These are phyloP conservation scores for Halichoerus grypus DNA, from an alignment of 2,113 vertebrate genomes.

Conservation along the genomic window DNA sequence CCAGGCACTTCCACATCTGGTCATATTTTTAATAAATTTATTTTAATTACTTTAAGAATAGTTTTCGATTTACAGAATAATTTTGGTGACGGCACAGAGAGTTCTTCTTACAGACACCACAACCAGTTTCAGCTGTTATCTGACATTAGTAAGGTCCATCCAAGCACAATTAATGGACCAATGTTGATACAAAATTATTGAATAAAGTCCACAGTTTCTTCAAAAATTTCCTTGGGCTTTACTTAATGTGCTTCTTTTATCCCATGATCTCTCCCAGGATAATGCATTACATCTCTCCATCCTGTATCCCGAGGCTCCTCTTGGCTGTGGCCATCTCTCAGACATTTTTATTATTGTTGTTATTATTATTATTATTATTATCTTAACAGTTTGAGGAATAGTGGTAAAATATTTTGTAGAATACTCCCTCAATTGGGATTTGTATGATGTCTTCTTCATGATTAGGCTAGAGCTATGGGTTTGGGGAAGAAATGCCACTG, in stretches of 20 bases:
- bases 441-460: background rate
- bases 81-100: background rate
- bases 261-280: background rate
- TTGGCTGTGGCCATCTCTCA: background rate
- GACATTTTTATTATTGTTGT: background rate
- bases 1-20: background rate
- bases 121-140: background rate
- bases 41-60: background rate
- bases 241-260: background rate
- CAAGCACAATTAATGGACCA: background rate
- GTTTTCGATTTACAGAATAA: background rate
- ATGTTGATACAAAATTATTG: background rate
- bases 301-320: background rate
- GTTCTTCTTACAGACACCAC: background rate
- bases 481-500: background rate
- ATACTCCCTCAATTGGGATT: background rate
- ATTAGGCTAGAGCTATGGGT: background rate
- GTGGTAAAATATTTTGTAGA: background rate
- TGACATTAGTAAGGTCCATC: background rate
- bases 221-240: background rate
- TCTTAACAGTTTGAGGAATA: background rate
- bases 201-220: background rate
- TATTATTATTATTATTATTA: background rate
- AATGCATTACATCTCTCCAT: background rate
- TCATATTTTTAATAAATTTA: background rate